Conservation (phyloP, 2,797 vertebrate species). For the Iguana delicatissima region DNA sequence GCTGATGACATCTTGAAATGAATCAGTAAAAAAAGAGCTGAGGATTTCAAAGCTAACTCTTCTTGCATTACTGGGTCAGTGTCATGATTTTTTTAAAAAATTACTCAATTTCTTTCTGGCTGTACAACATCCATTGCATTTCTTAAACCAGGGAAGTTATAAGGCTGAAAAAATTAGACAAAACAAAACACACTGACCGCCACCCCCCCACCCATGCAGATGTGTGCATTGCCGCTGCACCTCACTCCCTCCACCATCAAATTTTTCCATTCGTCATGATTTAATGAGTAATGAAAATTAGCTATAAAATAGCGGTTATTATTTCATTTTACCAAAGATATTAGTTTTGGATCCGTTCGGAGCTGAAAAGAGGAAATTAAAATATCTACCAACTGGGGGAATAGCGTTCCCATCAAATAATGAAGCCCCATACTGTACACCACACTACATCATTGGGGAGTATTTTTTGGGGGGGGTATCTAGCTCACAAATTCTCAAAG, state of each 20-base stretch:
- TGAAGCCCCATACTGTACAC: background rate
- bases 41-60: background rate
- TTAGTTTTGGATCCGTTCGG: conserved; percentile 38
- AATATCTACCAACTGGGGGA: conserved; percentile 21
- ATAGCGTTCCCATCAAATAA: conserved; percentile 7
- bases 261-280: conserved; percentile 38
- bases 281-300: conserved; percentile 31
- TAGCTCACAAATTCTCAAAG: background rate
- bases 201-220: background rate
- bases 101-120: background rate
- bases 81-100: background rate
- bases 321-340: conserved; percentile 33
- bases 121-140: background rate
- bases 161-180: background rate
- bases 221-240: background rate
- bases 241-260: background rate
- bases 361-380: conserved; percentile 40
- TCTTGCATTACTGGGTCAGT: background rate
- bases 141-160: background rate
- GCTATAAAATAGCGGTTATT: conserved; percentile 16
- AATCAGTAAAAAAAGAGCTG: background rate
- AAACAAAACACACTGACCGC: background rate
- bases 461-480: background rate
- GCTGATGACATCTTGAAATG: background rate
- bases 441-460: background rate